phyloP scores from a whole-genome alignment of 2,888 invertebrate genomes.

The Sicus ferrugineus region DNA sequence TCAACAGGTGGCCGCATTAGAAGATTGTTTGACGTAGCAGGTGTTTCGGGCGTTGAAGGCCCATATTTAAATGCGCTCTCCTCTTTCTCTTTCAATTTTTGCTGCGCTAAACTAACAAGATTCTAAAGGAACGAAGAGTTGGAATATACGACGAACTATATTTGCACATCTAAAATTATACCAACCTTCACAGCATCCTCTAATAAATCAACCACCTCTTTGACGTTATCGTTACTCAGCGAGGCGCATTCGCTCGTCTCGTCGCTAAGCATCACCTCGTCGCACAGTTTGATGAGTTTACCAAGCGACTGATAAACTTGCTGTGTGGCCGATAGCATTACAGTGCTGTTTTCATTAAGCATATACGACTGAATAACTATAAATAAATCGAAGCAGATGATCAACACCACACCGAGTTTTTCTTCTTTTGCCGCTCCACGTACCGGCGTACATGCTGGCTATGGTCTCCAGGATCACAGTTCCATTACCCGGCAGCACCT shows the following conservation, averaged over 20 bases:
- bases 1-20: constrained; percentile 61
- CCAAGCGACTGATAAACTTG: constrained; percentile 87
- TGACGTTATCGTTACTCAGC: constrained; percentile 71
- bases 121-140: constrained; percentile 65
- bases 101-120: constrained; percentile 80
- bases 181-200: constrained; percentile 76
- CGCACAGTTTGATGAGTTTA: constrained; percentile 86
- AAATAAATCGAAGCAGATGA: constrained; percentile 1
- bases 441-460: constrained; percentile 82
- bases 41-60: constrained; percentile 44
- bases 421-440: constrained; percentile 24
- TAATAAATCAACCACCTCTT: constrained; percentile 74
- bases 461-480: constrained; percentile 93
- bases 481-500: constrained; percentile 93
- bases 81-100: constrained; percentile 76
- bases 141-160: neutral
- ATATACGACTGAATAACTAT: constrained; percentile 62
- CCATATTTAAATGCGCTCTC: constrained; percentile 56
- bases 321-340: constrained; percentile 76
- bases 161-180: constrained; percentile 25
- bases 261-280: constrained; percentile 82
- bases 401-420: neutral
- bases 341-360: constrained; percentile 62
- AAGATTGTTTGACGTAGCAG: constrained; percentile 51
- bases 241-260: constrained; percentile 66